phyloP scores from a whole-genome alignment of 2,888 invertebrate species.

The Scaptomyza caliginosa region DNA sequence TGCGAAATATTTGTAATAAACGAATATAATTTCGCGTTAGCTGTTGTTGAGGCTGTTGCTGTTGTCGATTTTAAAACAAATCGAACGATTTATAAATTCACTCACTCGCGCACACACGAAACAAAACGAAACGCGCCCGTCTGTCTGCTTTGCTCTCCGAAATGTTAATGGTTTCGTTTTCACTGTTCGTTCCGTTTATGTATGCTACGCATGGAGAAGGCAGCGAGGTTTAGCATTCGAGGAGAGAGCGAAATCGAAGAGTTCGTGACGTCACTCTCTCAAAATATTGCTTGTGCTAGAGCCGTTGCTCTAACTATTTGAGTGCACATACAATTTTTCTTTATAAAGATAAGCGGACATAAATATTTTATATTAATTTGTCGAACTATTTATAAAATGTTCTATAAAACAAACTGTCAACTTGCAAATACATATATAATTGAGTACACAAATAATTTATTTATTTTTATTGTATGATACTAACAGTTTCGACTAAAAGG shows the following conservation, averaged over 20 bases:
- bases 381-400: not conserved
- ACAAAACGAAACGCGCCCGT: slow-evolving; percentile 52
- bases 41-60: slow-evolving; percentile 29
- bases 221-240: slow-evolving; percentile 17
- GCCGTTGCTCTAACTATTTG: no score
- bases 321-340: not conserved
- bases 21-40: slow-evolving; percentile 51
- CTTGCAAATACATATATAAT: not conserved
- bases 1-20: slow-evolving; percentile 66
- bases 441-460: no score
- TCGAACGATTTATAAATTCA: slow-evolving; percentile 50
- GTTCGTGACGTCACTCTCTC: slow-evolving; percentile 33
- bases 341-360: not conserved
- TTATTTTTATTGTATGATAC: not conserved
- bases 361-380: not conserved
- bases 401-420: not conserved
- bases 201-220: slow-evolving; percentile 30
- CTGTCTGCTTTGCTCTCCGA: slow-evolving; percentile 53
- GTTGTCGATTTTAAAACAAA: slow-evolving; percentile 79
- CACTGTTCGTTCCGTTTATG: slow-evolving; percentile 42
- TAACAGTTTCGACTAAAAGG: not conserved
- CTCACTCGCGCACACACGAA: slow-evolving; percentile 40
- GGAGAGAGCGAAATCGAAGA: not conserved
- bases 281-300: not conserved
- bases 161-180: slow-evolving; percentile 43